Evolutionary conservation across 1,140 invertebrate genomes (phyloP).

Genomic region (Argopecten irradians): DNA sequence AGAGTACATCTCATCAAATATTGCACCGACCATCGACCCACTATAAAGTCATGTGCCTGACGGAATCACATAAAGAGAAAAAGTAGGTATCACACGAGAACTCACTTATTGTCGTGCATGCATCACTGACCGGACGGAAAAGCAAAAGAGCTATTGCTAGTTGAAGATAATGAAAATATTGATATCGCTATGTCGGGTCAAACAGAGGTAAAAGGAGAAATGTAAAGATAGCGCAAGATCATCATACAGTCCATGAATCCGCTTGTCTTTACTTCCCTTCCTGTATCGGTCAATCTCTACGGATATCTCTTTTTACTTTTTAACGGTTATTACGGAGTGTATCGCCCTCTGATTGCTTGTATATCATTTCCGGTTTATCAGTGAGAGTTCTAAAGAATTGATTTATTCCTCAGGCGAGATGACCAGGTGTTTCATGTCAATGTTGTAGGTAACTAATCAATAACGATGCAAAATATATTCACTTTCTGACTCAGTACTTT

Average conservation of each 20-base stretch:
- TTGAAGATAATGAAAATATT: not conserved
- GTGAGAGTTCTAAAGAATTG: not conserved
- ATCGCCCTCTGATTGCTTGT: not conserved
- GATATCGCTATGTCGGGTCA: not conserved
- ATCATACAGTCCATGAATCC: not conserved
- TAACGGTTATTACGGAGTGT: not conserved
- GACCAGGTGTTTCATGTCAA: not conserved
- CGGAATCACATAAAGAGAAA: not conserved
- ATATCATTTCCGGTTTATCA: not conserved
- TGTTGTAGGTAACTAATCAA: too few relatives aligned
- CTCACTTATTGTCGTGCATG: not conserved
- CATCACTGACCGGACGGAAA: not conserved
- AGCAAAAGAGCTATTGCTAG: not conserved
- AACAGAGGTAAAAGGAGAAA: not conserved
- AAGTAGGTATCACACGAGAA: not conserved
- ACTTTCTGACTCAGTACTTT: too few relatives aligned
- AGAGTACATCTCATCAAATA: too few relatives aligned
- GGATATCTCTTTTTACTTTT: not conserved
- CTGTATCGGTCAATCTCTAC: not conserved
- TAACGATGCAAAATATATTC: too few relatives aligned
- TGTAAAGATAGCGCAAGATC: not conserved
- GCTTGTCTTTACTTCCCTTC: not conserved
- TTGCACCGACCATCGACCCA: not conserved
- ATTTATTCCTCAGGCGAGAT: not conserved
- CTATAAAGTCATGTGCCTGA: not conserved